A percentile compares a stretch with the other conserved stretches of the same genome.
Conservation (phyloP, 2,888 invertebrate species). For the Oxytorus armatus region DNA sequence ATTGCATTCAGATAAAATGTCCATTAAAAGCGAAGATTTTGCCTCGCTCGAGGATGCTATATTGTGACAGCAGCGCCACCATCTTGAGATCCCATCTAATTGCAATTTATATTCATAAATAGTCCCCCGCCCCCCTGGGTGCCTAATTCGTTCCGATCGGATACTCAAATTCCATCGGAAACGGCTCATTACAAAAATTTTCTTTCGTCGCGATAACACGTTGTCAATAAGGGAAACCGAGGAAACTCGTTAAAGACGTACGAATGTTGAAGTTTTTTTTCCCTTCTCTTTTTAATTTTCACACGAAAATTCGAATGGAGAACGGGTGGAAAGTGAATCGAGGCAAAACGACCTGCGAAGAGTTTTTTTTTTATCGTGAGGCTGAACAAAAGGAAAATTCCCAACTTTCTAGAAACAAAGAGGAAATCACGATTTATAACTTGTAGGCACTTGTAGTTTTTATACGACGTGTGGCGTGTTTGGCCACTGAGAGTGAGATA, state of each 20-base stretch:
- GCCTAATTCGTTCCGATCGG: conserved; percentile 59
- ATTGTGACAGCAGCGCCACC: not conserved
- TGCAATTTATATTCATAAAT: conserved; percentile 34
- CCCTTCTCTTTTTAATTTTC: not conserved
- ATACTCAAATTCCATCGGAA: conserved; percentile 38
- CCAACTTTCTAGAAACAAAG: conserved; percentile 22
- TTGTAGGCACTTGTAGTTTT: conserved; percentile 73
- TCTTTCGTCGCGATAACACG: no score
- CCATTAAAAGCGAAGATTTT: no score
- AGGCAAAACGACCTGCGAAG: no score
- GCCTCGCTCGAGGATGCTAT: not conserved
- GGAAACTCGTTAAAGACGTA: no score
- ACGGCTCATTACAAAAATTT: conserved; percentile 3
- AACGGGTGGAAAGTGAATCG: not conserved
- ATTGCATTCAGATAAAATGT: no score
- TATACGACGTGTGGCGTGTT: conserved; percentile 65
- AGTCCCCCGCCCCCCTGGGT: conserved; percentile 41
- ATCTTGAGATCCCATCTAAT: conserved; percentile 13
- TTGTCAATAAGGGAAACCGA: no score
- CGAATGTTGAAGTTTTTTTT: no score
- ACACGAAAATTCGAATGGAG: not conserved
- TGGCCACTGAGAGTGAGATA: conserved; percentile 12
- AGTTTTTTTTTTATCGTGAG: no score
- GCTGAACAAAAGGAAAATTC: not conserved
- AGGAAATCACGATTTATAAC: conserved; percentile 49